Evolutionary conservation across 2,113 vertebrate genomes (phyloP), one percentile per base, ranked within the genome.

Genomic region (Leptobrachium leishanense): DNA sequence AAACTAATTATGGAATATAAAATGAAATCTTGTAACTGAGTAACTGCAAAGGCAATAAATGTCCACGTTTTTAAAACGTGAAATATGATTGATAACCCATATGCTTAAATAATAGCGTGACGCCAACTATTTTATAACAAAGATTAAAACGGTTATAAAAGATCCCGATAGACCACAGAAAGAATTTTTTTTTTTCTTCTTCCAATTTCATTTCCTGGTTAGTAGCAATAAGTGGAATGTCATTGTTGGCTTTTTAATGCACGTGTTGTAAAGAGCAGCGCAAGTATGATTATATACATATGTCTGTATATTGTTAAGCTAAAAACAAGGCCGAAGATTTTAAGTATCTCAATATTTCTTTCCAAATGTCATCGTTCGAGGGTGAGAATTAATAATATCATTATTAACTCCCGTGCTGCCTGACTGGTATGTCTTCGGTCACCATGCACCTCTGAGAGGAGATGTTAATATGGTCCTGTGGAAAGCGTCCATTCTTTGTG

Each of bases 71-170:
- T 74, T 74, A 81, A 74, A 81, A 81, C 46, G 78, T 81, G 78
- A 81, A 81, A 68, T 81, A 74, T 81, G 78, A 81, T 74, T 81
- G 78, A 81, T 81, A 81, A 81, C 71, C 78, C 78, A 81, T 81
- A 81, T 81, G 78, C 13, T 53, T 41, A 55, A 57, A 74, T 62
- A 73, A 20, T 41, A 40, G 70, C 40, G 44, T 73, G 78, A 10
- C 20, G n/a, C 77, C 63, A 79, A 67, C 70, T 68, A 66, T 79
- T 79, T 79, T 79, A 79, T 64, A 73, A 65, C 71, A 68, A 68
- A 81, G 63, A 81, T 74, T 81, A 81, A 74, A 81, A 81, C 41
- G 20, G 77, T 72, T 53, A 73, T 74, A 81, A 74, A 66, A 20
- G 42, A 68, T 68, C 78, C 78, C 78, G 7, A 46, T 7, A 74